Evolutionary conservation across 2,797 vertebrate genomes (phyloP), one percentile per base, ranked within the genome.

Genomic region (Sparus aurata): DNA sequence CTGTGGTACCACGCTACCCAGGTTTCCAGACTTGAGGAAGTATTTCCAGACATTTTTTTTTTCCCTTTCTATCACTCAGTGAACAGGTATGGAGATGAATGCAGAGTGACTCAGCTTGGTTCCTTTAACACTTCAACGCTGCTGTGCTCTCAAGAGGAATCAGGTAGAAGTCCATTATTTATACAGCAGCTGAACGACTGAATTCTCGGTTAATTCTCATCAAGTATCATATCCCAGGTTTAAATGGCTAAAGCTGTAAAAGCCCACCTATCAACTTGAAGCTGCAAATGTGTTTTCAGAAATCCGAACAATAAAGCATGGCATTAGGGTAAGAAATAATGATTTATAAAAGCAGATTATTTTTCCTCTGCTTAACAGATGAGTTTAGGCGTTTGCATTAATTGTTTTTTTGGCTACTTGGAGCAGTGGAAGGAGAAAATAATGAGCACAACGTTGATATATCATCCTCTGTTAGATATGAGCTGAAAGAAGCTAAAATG

Each of bases 41-140:
- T 52, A 74, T 81, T 78, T 85, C 10, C 16, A 47, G 55, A 78
- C 45, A 49, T 77, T 18, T 77, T 73, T 61, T 64, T 57, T 58
- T 58, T 65, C 57, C 63, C 75, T 69, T 58, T 25, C 49, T 69
- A 49, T 60, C 59, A 59, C 41, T 55, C 73, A 53, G 30, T 53
- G 58, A 75, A 58, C 23, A 57, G 55, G 63, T 54, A 84, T 85
- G 69, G 60, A 87, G 77, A 88, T 83, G 78, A 79, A 89, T 85
- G 68, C 77, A 80, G 72, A 86, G 69, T 82, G 85, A 88, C 84
- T 87, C 69, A 71, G 73, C 78, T 69, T 76, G 67, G 63, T 75
- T 80, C 60, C 62, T 72, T 67, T 52, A 70, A 79, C 65, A 49
- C 49, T 77, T 82, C 82, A 71, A 69, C 6, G 47, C 72, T 59